Percentiles rank a stretch among this genome's conserved stretches.
Conservation (phyloP, 2,113 vertebrate genomes). For the Corynorhinus townsendii region DNA sequence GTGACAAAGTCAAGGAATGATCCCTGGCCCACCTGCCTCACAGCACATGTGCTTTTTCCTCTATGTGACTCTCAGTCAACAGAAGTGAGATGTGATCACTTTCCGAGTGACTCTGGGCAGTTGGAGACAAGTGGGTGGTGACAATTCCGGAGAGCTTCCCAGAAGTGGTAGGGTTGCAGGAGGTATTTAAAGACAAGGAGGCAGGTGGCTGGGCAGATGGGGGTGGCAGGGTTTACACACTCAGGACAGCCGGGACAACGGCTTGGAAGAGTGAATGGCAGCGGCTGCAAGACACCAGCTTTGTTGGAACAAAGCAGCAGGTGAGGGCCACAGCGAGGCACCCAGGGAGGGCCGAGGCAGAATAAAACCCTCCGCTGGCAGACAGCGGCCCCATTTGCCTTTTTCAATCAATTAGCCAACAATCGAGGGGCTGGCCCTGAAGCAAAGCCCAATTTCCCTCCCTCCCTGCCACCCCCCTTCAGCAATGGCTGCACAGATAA, state of each 20-base stretch:
- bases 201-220: conserved; percentile 69
- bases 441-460: conserved; percentile 52
- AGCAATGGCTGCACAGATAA: conserved; percentile 21
- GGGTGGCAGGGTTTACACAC: background rate
- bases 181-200: conserved; percentile 56
- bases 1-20: background rate
- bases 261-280: background rate
- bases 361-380: conserved; percentile 46
- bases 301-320: conserved; percentile 54
- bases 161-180: background rate
- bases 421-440: conserved; percentile 54
- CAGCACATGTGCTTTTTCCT: background rate
- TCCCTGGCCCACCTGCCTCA: background rate
- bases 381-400: conserved; percentile 15
- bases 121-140: conserved; percentile 12
- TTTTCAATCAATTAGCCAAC: conserved; percentile 65
- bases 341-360: background rate
- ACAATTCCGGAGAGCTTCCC: background rate
- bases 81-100: background rate
- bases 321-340: conserved; percentile 47
- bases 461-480: background rate
- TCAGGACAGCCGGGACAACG: conserved; percentile 9
- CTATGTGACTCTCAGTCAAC: background rate
- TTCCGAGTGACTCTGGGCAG: background rate
- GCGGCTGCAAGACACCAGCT: conserved; percentile 33